Evolutionary conservation across 2,113 vertebrate species (phyloP).

Genomic region (Pteronura brasiliensis): DNA sequence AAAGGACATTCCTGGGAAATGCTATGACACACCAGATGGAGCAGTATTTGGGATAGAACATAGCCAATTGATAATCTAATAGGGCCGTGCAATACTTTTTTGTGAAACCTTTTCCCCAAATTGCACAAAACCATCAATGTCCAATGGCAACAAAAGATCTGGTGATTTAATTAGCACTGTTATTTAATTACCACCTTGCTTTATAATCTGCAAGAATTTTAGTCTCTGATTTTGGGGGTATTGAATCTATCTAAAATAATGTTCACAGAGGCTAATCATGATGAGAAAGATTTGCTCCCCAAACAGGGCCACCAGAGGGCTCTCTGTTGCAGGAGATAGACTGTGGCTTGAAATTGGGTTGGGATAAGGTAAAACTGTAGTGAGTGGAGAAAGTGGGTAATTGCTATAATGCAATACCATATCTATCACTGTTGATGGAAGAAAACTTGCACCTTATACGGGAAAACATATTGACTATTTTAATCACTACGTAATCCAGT

Average conservation of each 20-base stretch:
- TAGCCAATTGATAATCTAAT: not conserved
- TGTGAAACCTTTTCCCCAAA: not conserved
- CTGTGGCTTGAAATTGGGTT: not conserved
- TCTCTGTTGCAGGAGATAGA: not conserved
- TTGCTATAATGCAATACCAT: not conserved
- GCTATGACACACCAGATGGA: not conserved
- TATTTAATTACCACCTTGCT: not conserved
- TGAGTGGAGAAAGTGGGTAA: not conserved
- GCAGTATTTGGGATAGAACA: not conserved
- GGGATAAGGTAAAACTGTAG: not conserved
- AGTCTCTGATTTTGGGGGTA: not conserved
- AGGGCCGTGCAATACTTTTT: not conserved
- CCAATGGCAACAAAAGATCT: not conserved
- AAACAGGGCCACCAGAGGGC: not conserved
- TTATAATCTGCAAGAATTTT: not conserved
- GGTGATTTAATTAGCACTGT: not conserved
- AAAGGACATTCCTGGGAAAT: not conserved
- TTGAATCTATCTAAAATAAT: not conserved
- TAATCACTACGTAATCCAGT: not conserved
- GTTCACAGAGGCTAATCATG: not conserved
- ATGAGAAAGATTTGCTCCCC: not conserved
- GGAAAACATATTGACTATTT: not conserved
- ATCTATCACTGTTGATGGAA: not conserved
- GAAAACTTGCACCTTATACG: not conserved
- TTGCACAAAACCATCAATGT: not conserved